Conservation (phyloP, 2,888 invertebrate species). For the Anoncus sp. region DNA sequence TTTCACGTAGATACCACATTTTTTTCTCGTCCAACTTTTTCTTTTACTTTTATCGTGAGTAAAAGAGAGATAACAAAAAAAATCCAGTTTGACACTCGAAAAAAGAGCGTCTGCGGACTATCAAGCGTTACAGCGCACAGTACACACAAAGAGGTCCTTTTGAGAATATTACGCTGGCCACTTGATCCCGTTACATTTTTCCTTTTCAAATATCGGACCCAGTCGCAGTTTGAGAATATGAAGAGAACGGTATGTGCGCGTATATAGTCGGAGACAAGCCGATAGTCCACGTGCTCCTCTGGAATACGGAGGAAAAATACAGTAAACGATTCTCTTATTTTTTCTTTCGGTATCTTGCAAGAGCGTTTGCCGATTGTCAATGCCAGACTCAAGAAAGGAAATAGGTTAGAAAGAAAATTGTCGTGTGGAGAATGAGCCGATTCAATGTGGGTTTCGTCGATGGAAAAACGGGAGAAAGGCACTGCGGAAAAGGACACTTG, state of each 20-base stretch:
- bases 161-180: conserved; percentile 32
- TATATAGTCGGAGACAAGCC: background rate
- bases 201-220: conserved; percentile 48
- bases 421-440: conserved; percentile 18
- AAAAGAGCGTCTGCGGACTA: conserved; percentile 52
- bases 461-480: background rate
- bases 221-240: background rate
- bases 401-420: conserved; percentile 24
- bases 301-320: conserved; percentile 13
- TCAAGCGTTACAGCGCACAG: conserved; percentile 42
- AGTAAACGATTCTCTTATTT: conserved; percentile 13
- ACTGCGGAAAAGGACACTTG: background rate
- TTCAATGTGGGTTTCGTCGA: conserved; percentile 3
- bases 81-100: background rate
- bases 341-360: conserved; percentile 23
- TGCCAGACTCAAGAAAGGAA: background rate
- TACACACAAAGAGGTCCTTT: conserved; percentile 55
- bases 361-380: conserved; percentile 55
- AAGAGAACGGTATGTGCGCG: background rate
- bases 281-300: conserved; percentile 30
- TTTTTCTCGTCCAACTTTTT: background rate
- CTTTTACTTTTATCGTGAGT: conserved; percentile 6
- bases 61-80: conserved; percentile 3
- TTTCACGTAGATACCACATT: too few relatives aligned
- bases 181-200: conserved; percentile 39